Base-by-base conservation (phyloP, 2,888 invertebrate genomes). In the Osmoderma eremita region DNA sequence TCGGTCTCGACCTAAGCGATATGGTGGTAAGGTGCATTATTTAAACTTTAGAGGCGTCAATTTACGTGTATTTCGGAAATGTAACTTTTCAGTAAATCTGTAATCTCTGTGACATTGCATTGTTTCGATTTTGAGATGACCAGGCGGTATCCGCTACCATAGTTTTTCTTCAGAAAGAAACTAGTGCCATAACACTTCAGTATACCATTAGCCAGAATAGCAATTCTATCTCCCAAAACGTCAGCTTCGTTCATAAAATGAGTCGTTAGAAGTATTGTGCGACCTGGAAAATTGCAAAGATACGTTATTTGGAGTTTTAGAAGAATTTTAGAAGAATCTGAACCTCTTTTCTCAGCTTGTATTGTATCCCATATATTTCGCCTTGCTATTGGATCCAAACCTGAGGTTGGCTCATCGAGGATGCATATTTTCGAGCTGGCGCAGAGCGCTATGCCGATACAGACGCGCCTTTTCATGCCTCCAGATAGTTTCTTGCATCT, bases 201-300 rank as follows among this genome's bases (percentile, higher is more conserved):
- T 30, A 87, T 85, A 0, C 94, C 94, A 56, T 87, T 86, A 2
- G 91, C 88, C 90, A 94, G 91, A 68, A 94, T 93, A 6, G 92
- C 93, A 71, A 94, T 91, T 51, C 92, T 85, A 81, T 94, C 93
- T 0, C 93, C 93, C 1, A 93, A 84, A 51, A 90, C 84, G 79
- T 94, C 94, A 0, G 94, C 93, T 80, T 94, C 93, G 75, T 94
- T 93, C 93, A 94, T 93, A 78, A 91, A 92, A 79, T 94, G 91
- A 0, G 92, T 92, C 0, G 93, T 90, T 68, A 94, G 82, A 42
- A 94, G 84, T 76, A 94, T 86, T 0, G 93, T 91, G n/a, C 92
- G 86, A 17, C 89, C 91, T 81, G 17, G 8, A 18, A 39, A 10
- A 15, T 38, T 38, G 15, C 10, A 13, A 42, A 13, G 22, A 6